Evolutionary conservation across 2,797 vertebrate species (phyloP).

Genomic region (Characodon lateralis): DNA sequence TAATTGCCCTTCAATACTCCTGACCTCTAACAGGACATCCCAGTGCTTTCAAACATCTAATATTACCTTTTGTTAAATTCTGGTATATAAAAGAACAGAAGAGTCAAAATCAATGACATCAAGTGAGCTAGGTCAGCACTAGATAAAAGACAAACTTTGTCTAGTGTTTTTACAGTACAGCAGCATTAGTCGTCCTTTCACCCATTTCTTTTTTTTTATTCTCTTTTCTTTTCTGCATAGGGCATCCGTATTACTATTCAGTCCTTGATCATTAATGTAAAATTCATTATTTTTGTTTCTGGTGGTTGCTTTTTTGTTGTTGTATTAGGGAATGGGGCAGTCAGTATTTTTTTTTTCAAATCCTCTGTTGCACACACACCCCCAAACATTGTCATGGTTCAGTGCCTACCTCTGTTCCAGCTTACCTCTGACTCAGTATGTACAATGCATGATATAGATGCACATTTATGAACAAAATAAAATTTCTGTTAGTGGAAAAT

Average conservation of each 20-base stretch:
- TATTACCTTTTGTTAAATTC: conserved; percentile 32
- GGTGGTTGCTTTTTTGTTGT: conserved; percentile 25
- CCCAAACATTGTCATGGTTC: conserved; percentile 54
- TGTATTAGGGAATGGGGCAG: conserved; percentile 28
- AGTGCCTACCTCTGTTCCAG: conserved; percentile 38
- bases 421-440: conserved; percentile 47
- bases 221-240: not conserved
- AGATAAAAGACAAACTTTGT: conserved; percentile 2
- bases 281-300: conserved; percentile 42
- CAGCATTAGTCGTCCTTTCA: not conserved
- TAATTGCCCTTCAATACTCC: conserved; percentile 65
- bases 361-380: conserved; percentile 46
- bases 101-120: conserved; percentile 13
- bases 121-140: not conserved
- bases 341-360: conserved; percentile 43
- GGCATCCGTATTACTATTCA: not conserved
- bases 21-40: conserved; percentile 60
- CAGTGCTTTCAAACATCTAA: conserved; percentile 49
- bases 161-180: not conserved
- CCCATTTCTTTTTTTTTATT: not conserved
- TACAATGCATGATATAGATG: conserved; percentile 15
- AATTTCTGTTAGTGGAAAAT: conserved; percentile 7
- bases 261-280: conserved; percentile 24
- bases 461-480: conserved; percentile 1
- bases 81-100: conserved; percentile 22